These are phyloP conservation scores for Agrotis clavis DNA, from an alignment of 2,888 invertebrate genomes.

Conservation along the genomic window DNA sequence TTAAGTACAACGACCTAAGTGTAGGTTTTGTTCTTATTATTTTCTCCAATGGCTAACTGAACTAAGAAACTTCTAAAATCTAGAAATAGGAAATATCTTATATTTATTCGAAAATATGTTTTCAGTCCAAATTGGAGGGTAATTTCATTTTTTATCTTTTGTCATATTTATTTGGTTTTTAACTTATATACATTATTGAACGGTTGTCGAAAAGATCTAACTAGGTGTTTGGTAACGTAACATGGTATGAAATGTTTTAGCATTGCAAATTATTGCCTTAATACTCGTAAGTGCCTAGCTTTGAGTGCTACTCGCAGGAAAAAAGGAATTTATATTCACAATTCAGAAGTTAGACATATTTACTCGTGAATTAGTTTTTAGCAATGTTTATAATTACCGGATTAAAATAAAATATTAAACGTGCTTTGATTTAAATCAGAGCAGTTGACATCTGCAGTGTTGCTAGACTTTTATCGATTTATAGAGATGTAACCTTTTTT, in stretches of 20 bases:
- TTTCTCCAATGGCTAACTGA: conserved; percentile 35
- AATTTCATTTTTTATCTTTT: conserved; percentile 30
- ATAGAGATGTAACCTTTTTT: conserved; percentile 2
- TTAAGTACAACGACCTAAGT: conserved; percentile 66
- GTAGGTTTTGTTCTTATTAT: conserved; percentile 46
- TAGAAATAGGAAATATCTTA: conserved; percentile 34
- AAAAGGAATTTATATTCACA: conserved; percentile 24
- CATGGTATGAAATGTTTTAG: conserved; percentile 57
- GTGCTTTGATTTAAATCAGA: conserved; percentile 22
- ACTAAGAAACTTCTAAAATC: conserved; percentile 48
- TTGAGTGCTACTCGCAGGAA: conserved; percentile 34
- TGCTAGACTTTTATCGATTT: conserved; percentile 40
- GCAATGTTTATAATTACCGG: conserved; percentile 46
- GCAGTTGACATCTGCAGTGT: conserved; percentile 25
- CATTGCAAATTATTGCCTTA: conserved; percentile 66
- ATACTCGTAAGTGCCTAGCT: conserved; percentile 63
- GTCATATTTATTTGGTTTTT: conserved; percentile 44
- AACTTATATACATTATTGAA: conserved; percentile 38
- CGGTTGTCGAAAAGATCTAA: conserved; percentile 68
- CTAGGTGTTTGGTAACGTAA: conserved; percentile 68
- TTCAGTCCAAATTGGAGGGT: conserved; percentile 23
- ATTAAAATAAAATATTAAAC: conserved; percentile 33
- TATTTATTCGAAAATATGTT: conserved; percentile 50
- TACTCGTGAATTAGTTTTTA: conserved; percentile 41
- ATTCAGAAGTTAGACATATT: conserved; percentile 34